Conservation (phyloP, 2,797 vertebrate species). For the Adelosebastes latens region DNA sequence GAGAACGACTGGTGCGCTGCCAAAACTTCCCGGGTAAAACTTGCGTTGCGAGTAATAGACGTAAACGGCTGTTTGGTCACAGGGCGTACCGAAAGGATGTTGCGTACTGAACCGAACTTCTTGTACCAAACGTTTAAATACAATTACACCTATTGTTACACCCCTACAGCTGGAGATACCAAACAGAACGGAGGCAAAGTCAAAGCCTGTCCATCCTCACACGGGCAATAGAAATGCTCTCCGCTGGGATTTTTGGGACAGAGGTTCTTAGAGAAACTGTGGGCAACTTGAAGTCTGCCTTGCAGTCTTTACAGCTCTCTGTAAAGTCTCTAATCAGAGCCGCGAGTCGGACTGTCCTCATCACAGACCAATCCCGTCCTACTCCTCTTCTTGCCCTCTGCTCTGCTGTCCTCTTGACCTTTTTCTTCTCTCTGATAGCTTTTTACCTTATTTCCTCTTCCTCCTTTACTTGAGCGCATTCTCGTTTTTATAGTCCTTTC, state of each 20-base stretch:
- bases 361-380: constrained; percentile 53
- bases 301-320: constrained; percentile 40
- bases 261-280: constrained; percentile 37
- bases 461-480: constrained; percentile 24
- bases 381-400: constrained; percentile 35
- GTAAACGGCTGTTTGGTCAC: too few relatives aligned
- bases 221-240: constrained; percentile 18
- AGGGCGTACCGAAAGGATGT: too few relatives aligned
- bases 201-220: constrained; percentile 29
- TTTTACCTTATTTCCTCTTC: constrained; percentile 46
- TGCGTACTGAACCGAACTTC: too few relatives aligned
- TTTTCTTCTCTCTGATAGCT: constrained; percentile 41
- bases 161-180: not conserved
- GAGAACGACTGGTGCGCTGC: too few relatives aligned
- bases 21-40: too few relatives aligned
- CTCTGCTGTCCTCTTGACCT: constrained; percentile 50
- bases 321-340: constrained; percentile 57
- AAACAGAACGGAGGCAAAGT: constrained; percentile 32
- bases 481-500: constrained; percentile 49
- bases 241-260: constrained; percentile 43
- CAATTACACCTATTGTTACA: too few relatives aligned
- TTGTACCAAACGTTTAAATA: too few relatives aligned
- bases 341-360: constrained; percentile 36
- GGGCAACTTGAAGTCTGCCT: constrained; percentile 33
- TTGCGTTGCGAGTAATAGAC: too few relatives aligned